Evolutionary conservation across 2,888 invertebrate genomes (phyloP), one percentile per base, ranked within the genome.

Genomic region (Xanthorhoe designata): DNA sequence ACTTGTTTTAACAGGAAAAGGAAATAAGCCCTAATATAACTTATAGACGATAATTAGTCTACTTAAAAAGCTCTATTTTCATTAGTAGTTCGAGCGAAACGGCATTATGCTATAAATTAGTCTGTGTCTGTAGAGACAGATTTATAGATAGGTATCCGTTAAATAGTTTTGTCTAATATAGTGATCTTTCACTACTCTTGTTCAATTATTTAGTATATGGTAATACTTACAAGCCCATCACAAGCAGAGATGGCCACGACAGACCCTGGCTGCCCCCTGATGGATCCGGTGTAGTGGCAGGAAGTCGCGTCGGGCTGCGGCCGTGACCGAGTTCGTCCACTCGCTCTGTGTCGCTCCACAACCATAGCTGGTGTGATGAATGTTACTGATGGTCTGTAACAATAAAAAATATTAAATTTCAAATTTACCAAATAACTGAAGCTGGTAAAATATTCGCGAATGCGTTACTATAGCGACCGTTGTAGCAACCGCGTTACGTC

Each of bases 231-330:
- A 94, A 98, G 90, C 81, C 98, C 98, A 83, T 96, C 95, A 85
- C 98, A 98, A 17, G 97, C 95, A 13, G 97, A 97, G 64, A 98
- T 84, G 17, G 97, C 97, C 58, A 97, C 96, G 71, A 92, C 94
- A 45, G 97, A 97, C 63, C 91, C 89, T 6, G 94, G 89, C 73
- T 97, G 96, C 53, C 96, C 97, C 61, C 95, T 92, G 68, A 98
- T 94, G 75, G 94, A 90, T 74, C 98, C 98, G 66, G 96, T 96
- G 88, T 96, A 97, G 91, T 97, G 97, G 86, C 98, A 98, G 61
- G 94, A 90, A 47, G 94, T 95, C 68, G 95, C 94, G 57, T 94
- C 86, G 29, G 88, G 83, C 66, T 85, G 85, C 52, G 94, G 94
- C 75, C 86, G 89, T 52, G 88, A 84, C 65, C 96, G 94, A 64